Evolutionary conservation across 2,888 invertebrate species (phyloP).

Genomic region (Philhelius pedissequus): DNA sequence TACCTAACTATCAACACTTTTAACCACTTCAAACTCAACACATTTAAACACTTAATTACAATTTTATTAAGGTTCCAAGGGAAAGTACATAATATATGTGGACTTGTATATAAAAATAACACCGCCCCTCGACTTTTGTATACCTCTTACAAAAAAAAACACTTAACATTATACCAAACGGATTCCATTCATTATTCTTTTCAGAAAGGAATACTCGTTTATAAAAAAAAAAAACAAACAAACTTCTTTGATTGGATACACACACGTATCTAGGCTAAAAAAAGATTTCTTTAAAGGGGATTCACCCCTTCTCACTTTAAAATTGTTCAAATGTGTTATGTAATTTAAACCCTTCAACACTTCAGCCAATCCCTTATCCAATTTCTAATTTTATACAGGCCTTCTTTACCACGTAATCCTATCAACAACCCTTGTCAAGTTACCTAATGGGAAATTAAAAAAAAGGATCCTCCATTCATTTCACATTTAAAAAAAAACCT

Average conservation of each 20-base stretch:
- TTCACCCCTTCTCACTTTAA: slow-evolving; percentile 35
- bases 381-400: slow-evolving; percentile 12
- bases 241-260: slow-evolving; percentile 50
- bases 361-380: slow-evolving; percentile 7
- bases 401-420: slow-evolving; percentile 40
- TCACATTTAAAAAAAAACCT: slow-evolving; percentile 20
- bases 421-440: slow-evolving; percentile 64
- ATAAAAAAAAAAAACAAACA: slow-evolving; percentile 36
- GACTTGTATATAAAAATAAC: neutral
- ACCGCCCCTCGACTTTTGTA: slow-evolving; percentile 27
- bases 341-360: slow-evolving; percentile 60
- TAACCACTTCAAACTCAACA: slow-evolving; percentile 64
- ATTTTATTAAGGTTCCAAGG: slow-evolving; percentile 52
- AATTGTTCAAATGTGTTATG: slow-evolving; percentile 43
- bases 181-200: slow-evolving; percentile 41
- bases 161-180: slow-evolving; percentile 54
- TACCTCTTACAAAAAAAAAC: slow-evolving; percentile 20
- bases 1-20: slow-evolving; percentile 41
- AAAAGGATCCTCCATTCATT: slow-evolving; percentile 35
- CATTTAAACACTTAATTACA: slow-evolving; percentile 59
- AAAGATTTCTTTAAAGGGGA: slow-evolving; percentile 4
- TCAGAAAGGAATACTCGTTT: neutral
- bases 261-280: neutral
- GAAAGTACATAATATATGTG: neutral
- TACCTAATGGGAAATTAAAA: slow-evolving; percentile 46